These are phyloP conservation scores for Sminthurides bifidus DNA, from an alignment of 1,140 invertebrate genomes.

Conservation along the genomic window DNA sequence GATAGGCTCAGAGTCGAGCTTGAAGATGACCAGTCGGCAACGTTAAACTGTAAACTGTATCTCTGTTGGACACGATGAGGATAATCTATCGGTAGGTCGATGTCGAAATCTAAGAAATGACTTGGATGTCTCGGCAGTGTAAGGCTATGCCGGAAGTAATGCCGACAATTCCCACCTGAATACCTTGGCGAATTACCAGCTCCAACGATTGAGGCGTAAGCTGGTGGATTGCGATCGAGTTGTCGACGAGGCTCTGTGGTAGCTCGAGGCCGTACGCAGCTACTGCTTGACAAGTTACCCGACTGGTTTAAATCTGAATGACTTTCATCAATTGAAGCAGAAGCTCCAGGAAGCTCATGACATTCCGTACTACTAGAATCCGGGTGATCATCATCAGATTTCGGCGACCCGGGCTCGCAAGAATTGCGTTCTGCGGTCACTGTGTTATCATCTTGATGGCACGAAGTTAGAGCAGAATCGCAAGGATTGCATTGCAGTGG, in stretches of 20 bases:
- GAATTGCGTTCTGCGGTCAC: too few relatives aligned
- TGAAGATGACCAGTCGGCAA: conserved; percentile 25
- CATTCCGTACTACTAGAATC: not conserved
- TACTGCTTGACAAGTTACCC: not conserved
- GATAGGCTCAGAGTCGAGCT: conserved; percentile 26
- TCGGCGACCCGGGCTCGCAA: too few relatives aligned
- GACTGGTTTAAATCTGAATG: not conserved
- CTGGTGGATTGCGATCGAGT: not conserved
- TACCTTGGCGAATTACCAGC: not conserved
- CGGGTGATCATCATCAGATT: too few relatives aligned
- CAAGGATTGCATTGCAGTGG: not conserved
- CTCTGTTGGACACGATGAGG: conserved; percentile 9
- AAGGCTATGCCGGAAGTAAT: conserved; percentile 25
- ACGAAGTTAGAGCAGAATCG: not conserved
- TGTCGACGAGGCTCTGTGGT: not conserved
- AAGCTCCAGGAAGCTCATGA: not conserved
- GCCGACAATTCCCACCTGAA: not conserved
- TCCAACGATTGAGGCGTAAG: not conserved
- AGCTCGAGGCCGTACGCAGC: not conserved
- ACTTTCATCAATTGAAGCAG: not conserved
- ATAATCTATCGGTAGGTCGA: not conserved
- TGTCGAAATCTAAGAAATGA: not conserved
- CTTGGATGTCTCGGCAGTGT: conserved; percentile 20
- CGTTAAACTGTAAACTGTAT: conserved; percentile 25
- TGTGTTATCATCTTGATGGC: not conserved